phyloP scores from a whole-genome alignment of 1,140 invertebrate species.

The Saccostrea glomerata region DNA sequence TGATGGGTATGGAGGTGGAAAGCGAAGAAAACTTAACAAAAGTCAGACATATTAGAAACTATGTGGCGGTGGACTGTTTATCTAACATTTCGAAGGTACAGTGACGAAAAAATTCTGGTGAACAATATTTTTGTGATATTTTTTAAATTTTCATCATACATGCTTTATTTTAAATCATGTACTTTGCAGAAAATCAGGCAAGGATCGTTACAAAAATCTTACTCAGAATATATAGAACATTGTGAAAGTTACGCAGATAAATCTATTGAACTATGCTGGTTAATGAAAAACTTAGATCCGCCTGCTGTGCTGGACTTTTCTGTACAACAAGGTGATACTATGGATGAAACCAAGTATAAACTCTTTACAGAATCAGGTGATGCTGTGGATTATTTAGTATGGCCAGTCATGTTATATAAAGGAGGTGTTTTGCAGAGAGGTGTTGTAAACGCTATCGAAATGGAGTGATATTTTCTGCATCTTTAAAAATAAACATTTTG shows the following conservation, averaged over 20 bases:
- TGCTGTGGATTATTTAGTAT: slow-evolving; percentile 41
- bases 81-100: slow-evolving; percentile 11
- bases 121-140: background rate
- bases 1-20: slow-evolving; percentile 11
- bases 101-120: background rate
- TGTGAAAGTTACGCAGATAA: background rate
- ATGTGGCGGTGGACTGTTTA: slow-evolving; percentile 18
- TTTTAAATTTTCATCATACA: background rate
- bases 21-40: slow-evolving; percentile 29
- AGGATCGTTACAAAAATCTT: background rate
- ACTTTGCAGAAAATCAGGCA: slow-evolving; percentile 1
- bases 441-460: background rate
- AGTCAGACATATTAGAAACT: slow-evolving; percentile 24
- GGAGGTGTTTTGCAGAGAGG: slow-evolving; percentile 39
- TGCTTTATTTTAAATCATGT: background rate
- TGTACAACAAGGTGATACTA: background rate
- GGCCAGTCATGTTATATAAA: slow-evolving; percentile 41
- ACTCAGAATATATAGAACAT: background rate
- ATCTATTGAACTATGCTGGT: slow-evolving; percentile 45
- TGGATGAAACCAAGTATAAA: background rate
- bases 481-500: too few relatives aligned
- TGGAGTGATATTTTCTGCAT: background rate
- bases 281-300: slow-evolving; percentile 36
- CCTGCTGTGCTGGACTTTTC: slow-evolving; percentile 20
- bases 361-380: slow-evolving; percentile 38